Evolutionary conservation across 2,888 invertebrate species (phyloP), one percentile per base, ranked within the genome.

Genomic region (Amblyjoppa fuscipennis): DNA sequence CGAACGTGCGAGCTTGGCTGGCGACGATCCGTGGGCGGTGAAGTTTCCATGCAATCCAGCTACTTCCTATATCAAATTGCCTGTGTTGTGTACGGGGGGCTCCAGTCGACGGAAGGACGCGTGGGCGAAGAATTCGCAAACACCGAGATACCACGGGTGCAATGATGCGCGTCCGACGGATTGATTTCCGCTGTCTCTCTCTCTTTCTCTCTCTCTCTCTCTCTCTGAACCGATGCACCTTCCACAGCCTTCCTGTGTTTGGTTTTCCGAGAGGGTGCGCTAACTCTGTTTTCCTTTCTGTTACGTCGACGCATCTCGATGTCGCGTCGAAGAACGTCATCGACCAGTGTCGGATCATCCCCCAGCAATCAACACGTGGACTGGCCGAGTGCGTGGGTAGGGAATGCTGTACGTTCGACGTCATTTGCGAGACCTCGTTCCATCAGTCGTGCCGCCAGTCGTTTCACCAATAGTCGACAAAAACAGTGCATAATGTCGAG

Each of bases 71-170:
- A 6, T 31, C 28, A 16, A 31, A 73, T 38, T 41, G 59, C 73
- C 11, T 56, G 25, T 16, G 16, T 28, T n/a, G 9, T 34, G 20
- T n/a, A 51, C 70, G 53, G 16, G 31, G 1, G 20, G 20, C 11
- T 56, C 56, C 9, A 25, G 20, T 6, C 34, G 20, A 53, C 25
- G 20, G 56, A 73, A 4, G 56, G 73, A n/a, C 31, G 25, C 28
- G 61, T 6, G 28, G n/a, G 75, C 49, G 75, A 16, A 16, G 75
- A 20, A 41, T 59, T 59, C 41, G 73, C 73, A 59, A 59, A 59
- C 73, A 56, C 41, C 20, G 41, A 13, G 38, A 38, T 38, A 6
- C 13, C 28, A 7, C n/a, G 25, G 75, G 75, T 49, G 64, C 75
- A 75, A 31, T n/a, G 66, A 75, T 49, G 75, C 51, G 75, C 49